Percentiles rank a stretch among this genome's conserved stretches.
Evolutionary conservation across 2,797 vertebrate species (phyloP).

Genomic region (Yasuhikotakia modesta): DNA sequence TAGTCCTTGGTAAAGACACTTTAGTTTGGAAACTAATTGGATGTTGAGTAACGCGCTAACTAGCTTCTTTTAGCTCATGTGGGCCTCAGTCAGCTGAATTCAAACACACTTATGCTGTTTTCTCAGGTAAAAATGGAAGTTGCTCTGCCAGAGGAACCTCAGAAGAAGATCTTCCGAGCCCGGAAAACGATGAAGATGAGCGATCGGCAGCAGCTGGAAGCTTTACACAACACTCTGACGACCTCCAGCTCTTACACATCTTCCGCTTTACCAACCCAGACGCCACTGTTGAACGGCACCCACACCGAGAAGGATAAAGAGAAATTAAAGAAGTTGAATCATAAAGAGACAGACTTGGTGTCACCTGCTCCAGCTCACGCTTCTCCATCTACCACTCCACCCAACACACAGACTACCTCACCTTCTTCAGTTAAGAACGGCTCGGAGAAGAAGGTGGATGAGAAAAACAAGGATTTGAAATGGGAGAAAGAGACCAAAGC

Average conservation of each 20-base stretch:
- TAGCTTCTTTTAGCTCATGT: not conserved
- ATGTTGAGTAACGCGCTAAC: constrained; percentile 1
- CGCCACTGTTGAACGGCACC: constrained; percentile 73
- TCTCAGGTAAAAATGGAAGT: constrained; percentile 81
- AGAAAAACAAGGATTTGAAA: constrained; percentile 34
- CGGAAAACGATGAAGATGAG: constrained; percentile 98
- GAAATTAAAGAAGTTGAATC: constrained; percentile 70
- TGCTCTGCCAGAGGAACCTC: constrained; percentile 86
- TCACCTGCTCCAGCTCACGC: constrained; percentile 64
- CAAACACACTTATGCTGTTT: constrained; percentile 51
- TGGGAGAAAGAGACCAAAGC: constrained; percentile 48
- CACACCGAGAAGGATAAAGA: constrained; percentile 73
- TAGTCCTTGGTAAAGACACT: constrained; percentile 31
- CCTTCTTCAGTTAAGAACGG: constrained; percentile 38
- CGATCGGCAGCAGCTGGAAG: constrained; percentile 93
- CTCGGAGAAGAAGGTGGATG: constrained; percentile 1
- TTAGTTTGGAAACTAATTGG: not conserved
- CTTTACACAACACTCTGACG: constrained; percentile 80
- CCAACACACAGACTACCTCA: constrained; percentile 46
- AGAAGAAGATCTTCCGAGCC: constrained; percentile 96
- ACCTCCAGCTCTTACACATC: no score
- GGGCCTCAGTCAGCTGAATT: not conserved
- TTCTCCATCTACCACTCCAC: constrained; percentile 50
- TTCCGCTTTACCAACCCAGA: constrained; percentile 65
- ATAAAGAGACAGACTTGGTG: constrained; percentile 61